Percentiles rank a stretch among this genome's conserved stretches.
These are phyloP conservation scores for Enoplosus armatus DNA, from an alignment of 2,797 vertebrate species.

Conservation along the genomic window DNA sequence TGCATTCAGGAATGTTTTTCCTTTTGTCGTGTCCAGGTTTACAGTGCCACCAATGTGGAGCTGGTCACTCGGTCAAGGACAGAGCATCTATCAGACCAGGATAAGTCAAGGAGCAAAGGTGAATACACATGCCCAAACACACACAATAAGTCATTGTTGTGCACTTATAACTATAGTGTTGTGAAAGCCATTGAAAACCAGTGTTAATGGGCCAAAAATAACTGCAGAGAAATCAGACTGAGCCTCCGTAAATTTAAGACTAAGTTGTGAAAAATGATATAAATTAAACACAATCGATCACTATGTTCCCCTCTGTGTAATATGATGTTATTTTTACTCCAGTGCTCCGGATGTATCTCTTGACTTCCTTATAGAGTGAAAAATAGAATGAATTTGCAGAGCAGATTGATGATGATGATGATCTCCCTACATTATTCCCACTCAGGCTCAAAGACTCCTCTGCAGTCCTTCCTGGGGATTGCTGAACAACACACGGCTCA, in stretches of 20 bases:
- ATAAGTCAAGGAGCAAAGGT: constrained; percentile 97
- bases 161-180: not conserved
- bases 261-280: not conserved
- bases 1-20: not conserved
- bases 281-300: not conserved
- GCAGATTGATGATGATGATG: constrained; percentile 5
- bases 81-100: constrained; percentile 96
- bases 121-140: constrained; percentile 6
- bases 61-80: constrained; percentile 95
- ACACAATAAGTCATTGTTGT: not conserved
- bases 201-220: not conserved
- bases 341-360: not conserved
- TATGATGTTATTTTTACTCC: not conserved
- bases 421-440: constrained; percentile 24
- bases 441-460: constrained; percentile 93
- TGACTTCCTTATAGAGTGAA: not conserved
- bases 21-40: constrained; percentile 86
- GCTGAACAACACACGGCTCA: constrained; percentile 94
- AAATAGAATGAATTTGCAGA: not conserved
- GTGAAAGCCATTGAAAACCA: not conserved
- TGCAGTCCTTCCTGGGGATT: constrained; percentile 96
- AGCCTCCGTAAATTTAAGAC: not conserved
- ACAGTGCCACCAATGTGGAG: constrained; percentile 96
- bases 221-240: not conserved
- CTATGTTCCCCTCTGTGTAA: not conserved